Percentiles rank a stretch among this genome's conserved stretches.
phyloP scores from a whole-genome alignment of 2,113 vertebrate species.

The Thamnophis sirtalis region DNA sequence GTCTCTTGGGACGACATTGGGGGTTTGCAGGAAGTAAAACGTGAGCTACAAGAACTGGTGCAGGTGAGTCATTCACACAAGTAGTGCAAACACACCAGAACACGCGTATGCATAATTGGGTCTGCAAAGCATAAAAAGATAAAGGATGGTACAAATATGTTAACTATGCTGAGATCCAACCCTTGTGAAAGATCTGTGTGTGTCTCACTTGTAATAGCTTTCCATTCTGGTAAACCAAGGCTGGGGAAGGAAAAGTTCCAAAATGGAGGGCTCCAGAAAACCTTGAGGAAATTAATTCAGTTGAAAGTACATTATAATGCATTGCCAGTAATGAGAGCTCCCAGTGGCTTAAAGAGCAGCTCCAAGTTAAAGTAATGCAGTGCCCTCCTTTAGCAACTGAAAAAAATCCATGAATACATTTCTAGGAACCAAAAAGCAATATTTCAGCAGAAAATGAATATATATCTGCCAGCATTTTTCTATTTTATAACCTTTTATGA shows the following conservation, averaged over 20 bases:
- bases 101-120: background rate
- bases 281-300: background rate
- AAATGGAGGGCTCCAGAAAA: background rate
- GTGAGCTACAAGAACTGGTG: slow-evolving; percentile 96
- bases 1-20: slow-evolving; percentile 98
- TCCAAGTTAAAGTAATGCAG: background rate
- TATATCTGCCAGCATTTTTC: background rate
- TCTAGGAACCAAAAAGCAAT: background rate
- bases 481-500: background rate
- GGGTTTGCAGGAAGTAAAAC: slow-evolving; percentile 96
- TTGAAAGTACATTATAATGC: background rate
- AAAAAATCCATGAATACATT: background rate
- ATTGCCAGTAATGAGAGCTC: background rate
- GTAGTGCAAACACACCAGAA: background rate
- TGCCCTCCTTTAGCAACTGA: background rate
- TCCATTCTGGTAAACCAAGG: background rate
- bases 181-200: background rate
- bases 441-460: background rate
- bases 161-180: background rate
- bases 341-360: background rate
- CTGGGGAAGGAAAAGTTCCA: background rate
- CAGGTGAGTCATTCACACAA: slow-evolving; percentile 74
- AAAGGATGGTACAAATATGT: background rate
- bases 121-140: background rate
- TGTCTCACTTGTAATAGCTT: background rate